Percentiles rank a stretch among this genome's conserved stretches.
Evolutionary conservation across 2,888 invertebrate species (phyloP).

Genomic region (Magallana nippona): DNA sequence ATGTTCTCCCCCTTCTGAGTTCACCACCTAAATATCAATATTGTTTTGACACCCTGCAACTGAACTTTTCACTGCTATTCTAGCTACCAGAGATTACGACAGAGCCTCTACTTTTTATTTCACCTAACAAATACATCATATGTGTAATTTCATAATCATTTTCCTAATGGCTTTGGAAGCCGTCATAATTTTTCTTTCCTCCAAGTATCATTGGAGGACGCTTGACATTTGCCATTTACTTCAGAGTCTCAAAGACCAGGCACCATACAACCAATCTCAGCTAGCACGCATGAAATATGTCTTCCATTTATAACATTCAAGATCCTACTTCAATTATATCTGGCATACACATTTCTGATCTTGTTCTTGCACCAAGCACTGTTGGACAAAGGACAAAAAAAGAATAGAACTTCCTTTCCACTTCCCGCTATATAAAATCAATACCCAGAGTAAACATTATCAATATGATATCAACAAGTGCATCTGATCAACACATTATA

Average conservation of each 20-base stretch:
- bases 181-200: slow-evolving; percentile 7
- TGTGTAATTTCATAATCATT: slow-evolving; percentile 13
- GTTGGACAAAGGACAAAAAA: slow-evolving; percentile 19
- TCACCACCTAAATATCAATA: no score
- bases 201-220: background rate
- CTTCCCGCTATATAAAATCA: slow-evolving; percentile 5
- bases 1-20: no score
- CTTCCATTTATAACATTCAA: slow-evolving; percentile 20
- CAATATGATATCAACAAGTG: background rate
- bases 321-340: slow-evolving; percentile 23
- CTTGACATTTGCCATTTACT: slow-evolving; percentile 29
- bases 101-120: no score
- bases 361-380: slow-evolving; percentile 13
- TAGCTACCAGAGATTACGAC: no score
- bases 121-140: background rate
- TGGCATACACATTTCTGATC: slow-evolving; percentile 24
- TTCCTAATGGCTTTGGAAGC: slow-evolving; percentile 27
- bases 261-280: background rate
- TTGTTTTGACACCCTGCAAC: no score
- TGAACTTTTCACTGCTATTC: no score
- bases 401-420: background rate
- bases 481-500: background rate
- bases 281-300: slow-evolving; percentile 19
- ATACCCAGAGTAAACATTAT: background rate
- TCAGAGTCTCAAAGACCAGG: background rate